Conservation (phyloP, 2,888 invertebrate species). For the Hydraecia micacea region DNA sequence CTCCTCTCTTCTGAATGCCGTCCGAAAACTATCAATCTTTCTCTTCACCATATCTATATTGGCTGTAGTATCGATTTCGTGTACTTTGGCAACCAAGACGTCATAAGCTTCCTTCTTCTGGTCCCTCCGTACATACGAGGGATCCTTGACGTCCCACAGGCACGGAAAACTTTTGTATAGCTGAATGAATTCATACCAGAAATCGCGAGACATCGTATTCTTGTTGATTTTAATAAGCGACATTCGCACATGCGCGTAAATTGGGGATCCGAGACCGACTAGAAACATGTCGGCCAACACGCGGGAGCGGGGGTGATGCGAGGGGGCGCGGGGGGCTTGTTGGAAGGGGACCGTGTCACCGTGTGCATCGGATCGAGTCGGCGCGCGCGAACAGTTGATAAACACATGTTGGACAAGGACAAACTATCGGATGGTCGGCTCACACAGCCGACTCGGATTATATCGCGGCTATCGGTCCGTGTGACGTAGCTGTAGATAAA, state of each 20-base stretch:
- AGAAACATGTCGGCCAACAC: constrained; percentile 49
- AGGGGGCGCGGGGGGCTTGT: constrained; percentile 6
- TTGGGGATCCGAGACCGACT: constrained; percentile 51
- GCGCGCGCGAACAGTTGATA: constrained; percentile 25
- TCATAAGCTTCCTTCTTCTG: constrained; percentile 45
- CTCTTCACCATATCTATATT: constrained; percentile 38
- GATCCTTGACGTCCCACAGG: constrained; percentile 49
- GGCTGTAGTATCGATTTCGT: constrained; percentile 43
- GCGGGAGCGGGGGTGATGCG: constrained; percentile 3
- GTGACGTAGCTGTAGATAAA: constrained; percentile 22
- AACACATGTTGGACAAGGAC: constrained; percentile 37
- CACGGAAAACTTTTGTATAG: constrained; percentile 53
- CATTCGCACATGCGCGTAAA: constrained; percentile 38
- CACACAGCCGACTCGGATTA: constrained; percentile 25
- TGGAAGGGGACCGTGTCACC: constrained; percentile 33
- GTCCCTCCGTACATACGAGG: constrained; percentile 31
- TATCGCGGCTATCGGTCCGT: constrained; percentile 28
- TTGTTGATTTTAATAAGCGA: constrained; percentile 7
- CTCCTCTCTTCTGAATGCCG: constrained; percentile 51
- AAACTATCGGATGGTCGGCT: constrained; percentile 46
- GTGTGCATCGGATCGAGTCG: constrained; percentile 31
- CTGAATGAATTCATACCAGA: constrained; percentile 54
- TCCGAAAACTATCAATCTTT: constrained; percentile 56
- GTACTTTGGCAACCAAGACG: constrained; percentile 39
- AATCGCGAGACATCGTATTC: constrained; percentile 48